Conservation (phyloP, 1,140 invertebrate species). For the Ostrea edulis region DNA sequence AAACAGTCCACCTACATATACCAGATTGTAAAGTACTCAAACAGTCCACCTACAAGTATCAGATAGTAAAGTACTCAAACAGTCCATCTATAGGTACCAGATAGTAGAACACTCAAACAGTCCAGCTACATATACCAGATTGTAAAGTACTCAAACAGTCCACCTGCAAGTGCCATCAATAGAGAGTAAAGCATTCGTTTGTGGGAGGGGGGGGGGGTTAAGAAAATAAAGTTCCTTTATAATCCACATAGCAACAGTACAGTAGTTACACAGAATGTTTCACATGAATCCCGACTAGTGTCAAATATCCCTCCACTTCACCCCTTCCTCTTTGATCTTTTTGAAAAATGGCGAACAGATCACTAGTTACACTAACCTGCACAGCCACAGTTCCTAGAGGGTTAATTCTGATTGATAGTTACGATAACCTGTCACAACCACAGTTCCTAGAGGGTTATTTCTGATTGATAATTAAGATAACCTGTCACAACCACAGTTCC, state of each 20-base stretch:
- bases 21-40: constrained; percentile 88
- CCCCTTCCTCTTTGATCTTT: no score
- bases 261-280: no score
- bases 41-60: constrained; percentile 87
- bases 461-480: constrained; percentile 78
- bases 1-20: constrained; percentile 88
- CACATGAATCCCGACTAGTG: no score
- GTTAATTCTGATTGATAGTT: constrained; percentile 80
- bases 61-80: constrained; percentile 90
- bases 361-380: constrained; percentile 80
- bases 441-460: constrained; percentile 80
- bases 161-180: constrained; percentile 81
- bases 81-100: constrained; percentile 86
- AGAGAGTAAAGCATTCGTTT: neutral
- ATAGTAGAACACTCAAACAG: constrained; percentile 94
- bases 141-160: constrained; percentile 91
- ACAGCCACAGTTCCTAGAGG: constrained; percentile 83
- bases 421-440: constrained; percentile 85
- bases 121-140: constrained; percentile 85
- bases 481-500: constrained; percentile 86
- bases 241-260: no score
- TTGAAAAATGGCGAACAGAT: no score
- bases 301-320: no score
- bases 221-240: no score
- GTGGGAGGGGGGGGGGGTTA: no score